These are phyloP conservation scores for Drosophila basisetae DNA, from an alignment of 2,888 invertebrate species.

Conservation along the genomic window DNA sequence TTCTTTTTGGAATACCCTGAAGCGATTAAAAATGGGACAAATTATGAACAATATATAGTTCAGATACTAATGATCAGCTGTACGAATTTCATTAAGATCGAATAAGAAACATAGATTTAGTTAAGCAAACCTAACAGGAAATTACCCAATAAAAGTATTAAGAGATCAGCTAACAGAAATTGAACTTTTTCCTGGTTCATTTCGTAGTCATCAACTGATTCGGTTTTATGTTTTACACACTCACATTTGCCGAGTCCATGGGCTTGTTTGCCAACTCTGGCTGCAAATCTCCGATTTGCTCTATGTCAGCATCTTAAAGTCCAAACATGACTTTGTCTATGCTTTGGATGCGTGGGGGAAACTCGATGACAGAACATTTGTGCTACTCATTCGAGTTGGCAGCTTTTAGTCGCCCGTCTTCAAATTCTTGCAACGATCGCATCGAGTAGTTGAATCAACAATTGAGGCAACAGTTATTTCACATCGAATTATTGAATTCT, in stretches of 20 bases:
- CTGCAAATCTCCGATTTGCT: not conserved
- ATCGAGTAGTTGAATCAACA: not conserved
- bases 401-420: not conserved
- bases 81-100: too few relatives aligned
- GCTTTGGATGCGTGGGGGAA: not conserved
- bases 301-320: not conserved
- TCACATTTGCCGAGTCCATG: not conserved
- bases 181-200: not conserved
- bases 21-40: too few relatives aligned
- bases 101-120: too few relatives aligned
- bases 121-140: too few relatives aligned
- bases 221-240: slow-evolving; percentile 1
- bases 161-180: not conserved
- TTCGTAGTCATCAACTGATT: not conserved
- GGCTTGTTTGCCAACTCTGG: slow-evolving; percentile 3
- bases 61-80: too few relatives aligned
- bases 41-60: too few relatives aligned
- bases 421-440: slow-evolving; percentile 8
- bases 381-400: not conserved
- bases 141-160: not conserved
- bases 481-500: slow-evolving; percentile 1
- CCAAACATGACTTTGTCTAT: not conserved
- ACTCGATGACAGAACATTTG: not conserved
- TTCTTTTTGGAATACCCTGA: too few relatives aligned
- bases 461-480: not conserved